Conservation (phyloP, 2,888 invertebrate species). For the Leptinotarsa juncta region DNA sequence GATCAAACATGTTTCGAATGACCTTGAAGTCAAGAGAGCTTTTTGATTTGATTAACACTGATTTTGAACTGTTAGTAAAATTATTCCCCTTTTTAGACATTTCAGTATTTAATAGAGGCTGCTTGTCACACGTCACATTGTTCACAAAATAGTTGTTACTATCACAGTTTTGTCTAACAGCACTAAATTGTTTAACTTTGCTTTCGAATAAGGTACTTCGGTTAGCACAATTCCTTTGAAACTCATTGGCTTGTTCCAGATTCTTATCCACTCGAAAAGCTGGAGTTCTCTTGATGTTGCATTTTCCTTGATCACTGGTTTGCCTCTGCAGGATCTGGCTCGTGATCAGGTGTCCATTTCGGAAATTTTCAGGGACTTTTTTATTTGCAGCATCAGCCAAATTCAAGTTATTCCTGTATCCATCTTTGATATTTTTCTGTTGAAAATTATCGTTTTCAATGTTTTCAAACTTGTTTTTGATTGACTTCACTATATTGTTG, state of each 20-base stretch:
- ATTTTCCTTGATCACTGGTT: slow-evolving; percentile 64
- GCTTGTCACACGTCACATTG: slow-evolving; percentile 37
- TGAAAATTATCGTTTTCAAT: slow-evolving; percentile 52
- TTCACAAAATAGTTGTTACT: slow-evolving; percentile 40
- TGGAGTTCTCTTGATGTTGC: slow-evolving; percentile 70
- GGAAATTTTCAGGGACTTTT: slow-evolving; percentile 25
- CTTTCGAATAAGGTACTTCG: slow-evolving; percentile 53
- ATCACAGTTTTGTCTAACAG: slow-evolving; percentile 57
- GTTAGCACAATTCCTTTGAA: slow-evolving; percentile 49
- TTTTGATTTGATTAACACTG: slow-evolving; percentile 54
- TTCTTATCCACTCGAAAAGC: slow-evolving; percentile 69
- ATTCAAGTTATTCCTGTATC: slow-evolving; percentile 44
- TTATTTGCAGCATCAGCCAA: slow-evolving; percentile 21
- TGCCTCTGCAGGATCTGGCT: slow-evolving; percentile 57
- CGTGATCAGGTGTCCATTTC: slow-evolving; percentile 44
- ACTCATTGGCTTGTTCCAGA: slow-evolving; percentile 46
- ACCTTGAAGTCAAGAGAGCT: slow-evolving; percentile 57
- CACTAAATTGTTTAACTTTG: slow-evolving; percentile 57
- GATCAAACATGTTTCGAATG: slow-evolving; percentile 56
- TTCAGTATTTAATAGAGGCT: slow-evolving; percentile 30
- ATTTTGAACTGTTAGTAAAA: slow-evolving; percentile 38
- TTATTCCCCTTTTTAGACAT: slow-evolving; percentile 27
- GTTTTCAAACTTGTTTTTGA: slow-evolving; percentile 74
- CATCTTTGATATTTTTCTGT: slow-evolving; percentile 36
- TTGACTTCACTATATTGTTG: slow-evolving; percentile 71